Evolutionary conservation across 2,113 vertebrate species (phyloP), one percentile per base, ranked within the genome.

Genomic region (Oreochromis aureus): DNA sequence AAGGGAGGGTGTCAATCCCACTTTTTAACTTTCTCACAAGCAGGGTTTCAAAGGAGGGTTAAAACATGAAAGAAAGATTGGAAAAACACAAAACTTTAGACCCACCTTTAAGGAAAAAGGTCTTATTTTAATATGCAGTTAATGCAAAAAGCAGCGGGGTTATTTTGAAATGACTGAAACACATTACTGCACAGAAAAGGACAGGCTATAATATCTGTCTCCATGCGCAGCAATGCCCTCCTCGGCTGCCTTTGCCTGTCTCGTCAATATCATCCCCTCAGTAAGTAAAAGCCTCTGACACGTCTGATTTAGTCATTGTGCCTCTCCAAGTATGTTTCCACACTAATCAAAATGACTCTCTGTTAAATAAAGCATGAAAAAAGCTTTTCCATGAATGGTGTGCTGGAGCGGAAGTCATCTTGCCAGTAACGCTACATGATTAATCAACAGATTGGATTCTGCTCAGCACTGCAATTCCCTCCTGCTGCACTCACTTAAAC

Each of bases 331-430:
- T 97, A 98, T 97, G 97, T 97, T 97, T 97, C 96, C 98, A 97
- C 96, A 94, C 97, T 98, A 97, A 99, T 99, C 98, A 98, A 97
- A 98, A 97, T 98, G 97, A 98, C 97, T 98, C 96, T 96, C 97
- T 97, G 96, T 96, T 99, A 98, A 99, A 98, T 99, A 99, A 99
- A 99, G 97, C 98, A 98, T 99, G 98, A 98, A 97, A 98, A 98
- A 98, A 98, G 97, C 97, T 98, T 98, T 98, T 97, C 96, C 94
- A 93, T 97, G 96, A 97, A 97, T 93, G 94, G 97, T 96, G 97
- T 96, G 96, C 96, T 97, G 97, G 96, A 97, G 98, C 97, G 96
- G 97, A 97, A 98, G 96, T 95, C 94, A 96, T 97, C 95, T 69
- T 48, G 96, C 94, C 96, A 96, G 95, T 95, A 94, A 96, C 94